These are phyloP conservation scores for Enchytraeus crypticus DNA, from an alignment of 2,888 invertebrate species.

Conservation along the genomic window DNA sequence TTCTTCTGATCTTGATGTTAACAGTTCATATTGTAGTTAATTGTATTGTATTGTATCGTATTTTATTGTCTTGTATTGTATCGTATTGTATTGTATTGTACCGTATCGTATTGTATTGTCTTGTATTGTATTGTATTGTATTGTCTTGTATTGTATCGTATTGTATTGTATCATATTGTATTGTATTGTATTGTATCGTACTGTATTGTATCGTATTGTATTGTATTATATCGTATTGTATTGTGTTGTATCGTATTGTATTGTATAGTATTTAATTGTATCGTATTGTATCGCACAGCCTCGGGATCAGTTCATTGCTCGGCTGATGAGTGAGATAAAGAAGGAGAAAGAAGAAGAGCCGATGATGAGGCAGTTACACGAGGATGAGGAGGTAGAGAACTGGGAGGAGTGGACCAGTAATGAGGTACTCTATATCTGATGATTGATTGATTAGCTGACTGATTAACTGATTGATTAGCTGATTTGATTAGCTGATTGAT, in stretches of 20 bases:
- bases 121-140: too few species aligned
- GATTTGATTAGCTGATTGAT: too few species aligned
- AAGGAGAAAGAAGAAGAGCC: conserved; percentile 1
- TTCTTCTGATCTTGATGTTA: too few species aligned
- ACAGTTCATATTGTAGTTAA: too few species aligned
- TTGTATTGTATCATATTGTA: too few species aligned
- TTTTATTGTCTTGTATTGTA: too few species aligned
- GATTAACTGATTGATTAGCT: too few species aligned
- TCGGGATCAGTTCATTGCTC: conserved; percentile 38
- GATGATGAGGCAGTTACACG: conserved; percentile 17
- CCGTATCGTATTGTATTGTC: too few species aligned
- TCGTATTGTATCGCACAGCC: conserved; percentile 34
- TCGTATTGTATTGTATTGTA: too few species aligned
- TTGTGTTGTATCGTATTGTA: not conserved
- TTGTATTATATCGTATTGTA: not conserved
- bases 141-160: too few species aligned
- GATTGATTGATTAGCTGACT: too few species aligned
- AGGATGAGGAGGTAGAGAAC: conserved; percentile 30
- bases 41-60: too few species aligned
- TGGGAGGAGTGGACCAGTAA: conserved; percentile 30
- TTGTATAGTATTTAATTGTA: not conserved
- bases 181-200: not conserved
- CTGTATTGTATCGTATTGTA: not conserved
- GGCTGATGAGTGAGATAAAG: conserved; percentile 37
- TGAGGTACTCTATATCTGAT: conserved; percentile 20